These are phyloP conservation scores for Pteromalus puparum DNA, from an alignment of 1,140 invertebrate species.

Conservation along the genomic window DNA sequence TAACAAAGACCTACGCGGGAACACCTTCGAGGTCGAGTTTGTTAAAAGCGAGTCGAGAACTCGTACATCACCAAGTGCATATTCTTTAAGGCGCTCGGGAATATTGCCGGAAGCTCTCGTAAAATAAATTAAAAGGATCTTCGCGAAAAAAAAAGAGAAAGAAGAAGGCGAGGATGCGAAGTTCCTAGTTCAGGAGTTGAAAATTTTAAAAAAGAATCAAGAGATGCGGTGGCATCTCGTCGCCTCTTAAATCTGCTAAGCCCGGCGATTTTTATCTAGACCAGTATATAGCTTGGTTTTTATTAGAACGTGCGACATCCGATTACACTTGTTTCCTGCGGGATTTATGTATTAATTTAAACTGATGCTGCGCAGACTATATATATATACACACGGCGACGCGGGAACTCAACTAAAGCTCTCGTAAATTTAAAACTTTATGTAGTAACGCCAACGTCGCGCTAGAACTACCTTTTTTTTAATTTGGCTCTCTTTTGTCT, in stretches of 20 bases:
- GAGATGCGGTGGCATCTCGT: not conserved
- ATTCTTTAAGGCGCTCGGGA: not conserved
- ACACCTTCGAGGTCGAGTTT: not conserved
- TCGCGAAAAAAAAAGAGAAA: not conserved
- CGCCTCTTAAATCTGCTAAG: not conserved
- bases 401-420: not conserved
- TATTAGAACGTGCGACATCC: not conserved
- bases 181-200: not conserved
- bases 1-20: not conserved
- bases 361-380: not conserved
- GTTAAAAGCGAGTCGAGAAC: not conserved
- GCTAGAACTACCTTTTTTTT: not conserved
- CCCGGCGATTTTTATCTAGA: not conserved
- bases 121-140: conserved; percentile 15
- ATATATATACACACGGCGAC: too few species aligned
- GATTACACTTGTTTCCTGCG: not conserved
- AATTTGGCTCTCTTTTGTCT: not conserved
- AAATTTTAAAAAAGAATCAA: not conserved
- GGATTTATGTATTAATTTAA: conserved; percentile 18
- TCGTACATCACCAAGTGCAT: not conserved
- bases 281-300: not conserved
- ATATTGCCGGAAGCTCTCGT: not conserved
- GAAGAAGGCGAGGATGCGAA: too few species aligned
- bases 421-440: conserved; percentile 2
- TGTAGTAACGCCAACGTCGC: not conserved